These are phyloP conservation scores for Campoletis raptor DNA, from an alignment of 2,888 invertebrate species.

Conservation along the genomic window DNA sequence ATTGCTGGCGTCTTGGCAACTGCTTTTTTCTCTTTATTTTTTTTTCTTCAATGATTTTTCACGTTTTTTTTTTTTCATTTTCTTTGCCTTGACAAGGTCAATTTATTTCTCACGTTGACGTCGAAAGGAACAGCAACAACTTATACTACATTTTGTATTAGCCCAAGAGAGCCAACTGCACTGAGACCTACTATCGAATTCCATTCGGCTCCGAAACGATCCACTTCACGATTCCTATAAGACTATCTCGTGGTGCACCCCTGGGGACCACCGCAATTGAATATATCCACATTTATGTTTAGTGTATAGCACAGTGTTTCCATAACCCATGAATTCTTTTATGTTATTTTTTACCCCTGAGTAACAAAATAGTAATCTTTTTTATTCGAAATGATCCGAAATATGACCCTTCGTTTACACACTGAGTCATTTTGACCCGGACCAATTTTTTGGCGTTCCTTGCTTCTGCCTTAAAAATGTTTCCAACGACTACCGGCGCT, in stretches of 20 bases:
- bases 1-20: slow-evolving; percentile 19
- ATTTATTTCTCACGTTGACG: neutral
- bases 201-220: slow-evolving; percentile 33
- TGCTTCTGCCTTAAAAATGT: too few species aligned
- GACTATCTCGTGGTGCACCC: slow-evolving; percentile 6
- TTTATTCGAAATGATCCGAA: neutral
- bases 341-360: neutral
- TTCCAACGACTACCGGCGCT: too few species aligned
- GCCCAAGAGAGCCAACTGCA: neutral
- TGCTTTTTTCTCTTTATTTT: neutral
- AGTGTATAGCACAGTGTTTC: neutral
- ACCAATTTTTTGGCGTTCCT: too few species aligned
- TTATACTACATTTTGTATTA: slow-evolving; percentile 7
- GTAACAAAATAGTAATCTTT: neutral
- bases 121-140: neutral
- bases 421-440: too few species aligned
- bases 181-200: slow-evolving; percentile 34
- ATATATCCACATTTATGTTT: slow-evolving; percentile 36
- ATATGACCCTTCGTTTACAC: too few species aligned
- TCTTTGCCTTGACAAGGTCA: neutral
- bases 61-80: slow-evolving; percentile 5
- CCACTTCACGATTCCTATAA: slow-evolving; percentile 31
- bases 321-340: neutral
- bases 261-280: slow-evolving; percentile 11
- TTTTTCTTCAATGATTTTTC: neutral